Conservation (phyloP, 2,113 vertebrate genomes). For the Eretmochelys imbricata region DNA sequence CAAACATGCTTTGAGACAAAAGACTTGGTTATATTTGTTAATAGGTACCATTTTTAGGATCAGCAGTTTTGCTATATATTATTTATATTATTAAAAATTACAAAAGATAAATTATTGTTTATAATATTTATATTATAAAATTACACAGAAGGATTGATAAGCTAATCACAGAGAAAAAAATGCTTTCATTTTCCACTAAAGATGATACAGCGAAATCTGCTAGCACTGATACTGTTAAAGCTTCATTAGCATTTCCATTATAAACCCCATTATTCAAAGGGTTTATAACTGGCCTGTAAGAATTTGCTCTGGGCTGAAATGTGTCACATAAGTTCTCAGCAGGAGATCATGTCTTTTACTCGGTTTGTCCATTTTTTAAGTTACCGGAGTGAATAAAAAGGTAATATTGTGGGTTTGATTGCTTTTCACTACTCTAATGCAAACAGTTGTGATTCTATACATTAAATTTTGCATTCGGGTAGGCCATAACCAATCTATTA, state of each 20-base stretch:
- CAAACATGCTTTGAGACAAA: slow-evolving; percentile 7
- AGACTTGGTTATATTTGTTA: background rate
- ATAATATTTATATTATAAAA: background rate
- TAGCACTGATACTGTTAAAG: slow-evolving; percentile 51
- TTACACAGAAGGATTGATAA: background rate
- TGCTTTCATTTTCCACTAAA: slow-evolving; percentile 12
- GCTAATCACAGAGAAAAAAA: background rate
- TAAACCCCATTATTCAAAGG: slow-evolving; percentile 43
- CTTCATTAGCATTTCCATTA: slow-evolving; percentile 73
- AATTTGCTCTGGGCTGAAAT: slow-evolving; percentile 65
- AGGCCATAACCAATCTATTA: background rate
- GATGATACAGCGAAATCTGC: slow-evolving; percentile 9
- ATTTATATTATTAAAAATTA: background rate
- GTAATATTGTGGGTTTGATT: background rate
- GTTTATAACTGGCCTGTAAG: slow-evolving; percentile 64
- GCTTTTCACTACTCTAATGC: slow-evolving; percentile 1
- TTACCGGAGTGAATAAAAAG: slow-evolving; percentile 34
- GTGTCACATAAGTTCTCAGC: slow-evolving; percentile 44
- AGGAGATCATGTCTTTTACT: slow-evolving; percentile 29
- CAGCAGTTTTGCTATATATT: background rate
- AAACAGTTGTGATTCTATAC: background rate
- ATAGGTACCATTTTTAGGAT: slow-evolving; percentile 20
- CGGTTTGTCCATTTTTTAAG: slow-evolving; percentile 25
- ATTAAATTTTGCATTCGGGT: background rate
- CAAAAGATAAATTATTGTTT: background rate